Base-by-base conservation (phyloP, 2,888 invertebrate species). In the Drosophila algonquin region DNA sequence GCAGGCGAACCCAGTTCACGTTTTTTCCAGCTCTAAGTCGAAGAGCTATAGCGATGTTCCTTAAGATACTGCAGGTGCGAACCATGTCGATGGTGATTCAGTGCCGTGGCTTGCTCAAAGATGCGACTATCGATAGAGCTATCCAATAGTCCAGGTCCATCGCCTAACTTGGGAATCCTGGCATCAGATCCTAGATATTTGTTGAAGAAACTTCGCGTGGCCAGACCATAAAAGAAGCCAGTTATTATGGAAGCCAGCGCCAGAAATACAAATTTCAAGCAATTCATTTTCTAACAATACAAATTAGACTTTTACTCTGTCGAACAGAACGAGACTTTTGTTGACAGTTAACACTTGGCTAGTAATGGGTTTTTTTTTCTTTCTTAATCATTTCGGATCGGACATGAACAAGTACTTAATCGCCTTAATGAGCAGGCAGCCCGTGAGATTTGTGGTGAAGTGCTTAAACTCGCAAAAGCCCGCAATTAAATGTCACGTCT, bases 401-500 rank as follows among this genome's bases (percentile, higher is more conserved):
- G 35, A 70, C 35, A 16, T 32, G 54, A 44, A 68, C 68, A 69
- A 69, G 60, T 72, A 40, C 35, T 72, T 72, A 71, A 71, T 71
- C 71, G 72, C 46, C 51, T 40, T 72, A 71, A 58, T 54, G 51
- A 46, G 72, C 57, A 52, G 55, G 70, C 70, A 56, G 62, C 54
- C 32, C 52, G 32, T 35, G 68, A 64, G 72, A 64, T 64, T 72
- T 45, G 44, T 18, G 21, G 40, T 6, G 46, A 27, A 30, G 52
- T 18, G 52, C 57, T 52, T 57, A 47, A 27, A 24, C 40, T 52
- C 55, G 32, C 63, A 24, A 63, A 55, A 63, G 55, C 73, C 52
- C 59, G 35, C 55, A 73, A 65, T 73, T 73, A 73, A 64, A 48
- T 73, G 73, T 57, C 73, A 72, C 30, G 59, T 65, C 35, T 35